Percentiles rank a stretch among this genome's conserved stretches.
phyloP scores from a whole-genome alignment of 2,113 vertebrate species.

The Xiphias gladius region DNA sequence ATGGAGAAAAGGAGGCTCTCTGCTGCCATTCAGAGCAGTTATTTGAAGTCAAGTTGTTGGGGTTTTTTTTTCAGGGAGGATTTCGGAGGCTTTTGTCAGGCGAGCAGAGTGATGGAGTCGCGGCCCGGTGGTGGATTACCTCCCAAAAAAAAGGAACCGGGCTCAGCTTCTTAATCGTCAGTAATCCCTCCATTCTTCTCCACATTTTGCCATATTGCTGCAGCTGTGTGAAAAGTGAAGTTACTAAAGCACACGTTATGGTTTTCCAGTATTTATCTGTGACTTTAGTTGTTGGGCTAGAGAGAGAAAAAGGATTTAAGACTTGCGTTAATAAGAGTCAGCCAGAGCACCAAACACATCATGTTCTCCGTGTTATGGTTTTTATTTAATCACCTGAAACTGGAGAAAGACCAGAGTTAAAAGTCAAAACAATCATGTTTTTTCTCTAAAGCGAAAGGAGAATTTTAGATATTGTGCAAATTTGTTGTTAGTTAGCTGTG shows the following conservation, averaged over 20 bases:
- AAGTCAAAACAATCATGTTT: too few relatives aligned
- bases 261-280: constrained; percentile 25
- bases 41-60: constrained; percentile 43
- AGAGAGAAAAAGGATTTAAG: constrained; percentile 21
- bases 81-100: constrained; percentile 38
- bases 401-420: neutral
- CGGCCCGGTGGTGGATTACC: constrained; percentile 35
- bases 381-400: neutral
- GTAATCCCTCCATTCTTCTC: constrained; percentile 61
- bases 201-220: constrained; percentile 11
- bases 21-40: constrained; percentile 6
- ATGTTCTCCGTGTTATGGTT: neutral
- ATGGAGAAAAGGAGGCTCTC: constrained; percentile 5
- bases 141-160: neutral
- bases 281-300: constrained; percentile 15
- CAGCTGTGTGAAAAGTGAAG: constrained; percentile 30
- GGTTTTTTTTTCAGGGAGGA: neutral
- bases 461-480: too few relatives aligned
- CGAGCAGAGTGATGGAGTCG: constrained; percentile 30
- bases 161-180: constrained; percentile 42
- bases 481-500: too few relatives aligned
- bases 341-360: neutral
- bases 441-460: too few relatives aligned
- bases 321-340: neutral
- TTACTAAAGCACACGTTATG: constrained; percentile 29